A percentile compares a stretch with the other conserved stretches of the same genome.
phyloP scores from a whole-genome alignment of 2,888 invertebrate genomes.

The Scrobipalpa costella region DNA sequence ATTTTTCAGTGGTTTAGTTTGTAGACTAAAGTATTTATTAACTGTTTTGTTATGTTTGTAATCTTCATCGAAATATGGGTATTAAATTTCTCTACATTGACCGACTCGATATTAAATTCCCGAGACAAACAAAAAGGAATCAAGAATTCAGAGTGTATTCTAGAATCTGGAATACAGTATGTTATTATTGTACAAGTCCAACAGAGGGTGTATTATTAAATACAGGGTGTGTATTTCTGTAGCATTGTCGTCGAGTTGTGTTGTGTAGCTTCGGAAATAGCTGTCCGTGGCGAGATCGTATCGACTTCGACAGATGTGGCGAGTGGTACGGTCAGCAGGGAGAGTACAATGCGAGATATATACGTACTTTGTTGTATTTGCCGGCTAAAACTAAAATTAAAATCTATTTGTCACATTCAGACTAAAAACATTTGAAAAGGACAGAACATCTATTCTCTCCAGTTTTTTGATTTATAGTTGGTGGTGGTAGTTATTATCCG shows the following conservation, averaged over 20 bases:
- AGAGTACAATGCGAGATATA: neutral
- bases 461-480: no score
- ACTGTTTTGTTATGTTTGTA: no score
- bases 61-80: no score
- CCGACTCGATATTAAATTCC: neutral
- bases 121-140: neutral
- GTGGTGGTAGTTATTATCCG: no score
- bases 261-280: neutral
- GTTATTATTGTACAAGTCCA: neutral
- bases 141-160: neutral
- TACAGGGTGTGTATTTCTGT: slow-evolving; percentile 9
- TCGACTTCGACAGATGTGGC: neutral
- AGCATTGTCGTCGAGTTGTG: neutral
- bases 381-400: no score
- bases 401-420: no score
- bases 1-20: no score
- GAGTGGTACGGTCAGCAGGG: slow-evolving; percentile 10
- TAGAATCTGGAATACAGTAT: neutral
- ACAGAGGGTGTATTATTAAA: neutral
- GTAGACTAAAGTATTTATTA: no score
- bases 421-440: no score
- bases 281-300: slow-evolving; percentile 2
- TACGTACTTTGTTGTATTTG: no score
- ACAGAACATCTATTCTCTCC: no score
- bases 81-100: no score